Evolutionary conservation across 1,140 invertebrate species (phyloP), one percentile per base, ranked within the genome.

Genomic region (Proctacanthus coquilletti): DNA sequence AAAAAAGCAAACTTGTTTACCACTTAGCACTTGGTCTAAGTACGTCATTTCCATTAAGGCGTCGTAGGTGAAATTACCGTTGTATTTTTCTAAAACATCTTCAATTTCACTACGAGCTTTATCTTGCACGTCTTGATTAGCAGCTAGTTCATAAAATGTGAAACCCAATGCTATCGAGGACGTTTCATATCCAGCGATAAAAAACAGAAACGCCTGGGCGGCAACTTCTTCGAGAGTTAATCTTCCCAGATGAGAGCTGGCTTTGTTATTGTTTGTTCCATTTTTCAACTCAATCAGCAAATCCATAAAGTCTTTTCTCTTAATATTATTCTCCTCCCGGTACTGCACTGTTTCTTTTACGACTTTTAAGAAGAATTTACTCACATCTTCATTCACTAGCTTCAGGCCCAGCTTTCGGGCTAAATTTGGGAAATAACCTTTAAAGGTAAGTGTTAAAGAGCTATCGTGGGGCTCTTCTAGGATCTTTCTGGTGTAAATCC

Each of bases 131-230:
- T 65, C 58, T 11, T 53, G 60, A 48, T 75, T 55, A 4, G 54
- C 52, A 2, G 71, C 68, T 21, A 77, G 50, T 39, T 63, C 59
- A 36, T 53, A 64, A 18, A 61, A 44, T 0, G 60, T 51, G 36
- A 59, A 66, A 9, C 56, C 51, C 21, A 76, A 51, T 2, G 66
- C 50, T 31, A 61, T 64, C 6, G 66, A 62, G 9, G 71, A 71
- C 0, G 74, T 77, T 41, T 75, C 75, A 42, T 65, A 74, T 14
- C 72, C 70, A 34, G 71, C 71, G 1, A 68, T 34, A 46, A 52
- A 71, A 49, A 76, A 63, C 34, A 60, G 13, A 48, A 62, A 47
- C 40, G 67, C 43, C 57, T 71, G 46, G 44, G 69, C 52, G 6
- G 49, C 53, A 8, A 60, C 15, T 23, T 45, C 45, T 3, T 49